Percentiles rank a stretch among this genome's conserved stretches.
Conservation (phyloP, 2,113 vertebrate species). For the Corythaixoides concolor region DNA sequence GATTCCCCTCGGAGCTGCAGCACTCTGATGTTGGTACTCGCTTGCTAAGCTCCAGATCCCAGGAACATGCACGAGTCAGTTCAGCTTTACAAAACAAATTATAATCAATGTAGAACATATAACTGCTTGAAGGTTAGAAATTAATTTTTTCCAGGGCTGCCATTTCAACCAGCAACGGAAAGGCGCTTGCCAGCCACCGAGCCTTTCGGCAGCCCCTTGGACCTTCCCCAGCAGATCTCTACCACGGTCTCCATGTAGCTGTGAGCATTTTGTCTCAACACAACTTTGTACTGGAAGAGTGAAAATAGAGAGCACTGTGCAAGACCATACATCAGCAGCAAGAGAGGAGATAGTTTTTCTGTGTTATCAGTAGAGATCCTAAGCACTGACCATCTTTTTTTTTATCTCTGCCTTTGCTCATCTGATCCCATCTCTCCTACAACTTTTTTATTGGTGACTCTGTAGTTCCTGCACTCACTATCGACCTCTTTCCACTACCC, state of each 20-base stretch:
- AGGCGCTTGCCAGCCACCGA: background rate
- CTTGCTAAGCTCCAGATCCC: background rate
- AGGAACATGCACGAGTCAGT: accelerated
- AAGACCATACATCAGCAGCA: background rate
- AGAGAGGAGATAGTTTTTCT: background rate
- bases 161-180: background rate
- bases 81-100: background rate
- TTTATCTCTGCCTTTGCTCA: background rate
- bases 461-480: background rate
- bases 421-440: background rate
- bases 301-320: background rate
- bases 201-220: accelerated
- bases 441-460: background rate
- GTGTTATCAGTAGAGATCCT: background rate
- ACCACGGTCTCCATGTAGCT: accelerated
- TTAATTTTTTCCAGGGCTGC: background rate
- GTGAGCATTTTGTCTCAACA: background rate
- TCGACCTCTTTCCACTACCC: background rate
- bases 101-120: accelerated
- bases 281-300: accelerated
- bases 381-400: background rate
- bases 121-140: background rate
- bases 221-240: background rate
- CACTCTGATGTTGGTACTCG: accelerated
- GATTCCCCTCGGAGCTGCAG: background rate